Conservation (phyloP, 2,113 vertebrate genomes). For the Mola mola region DNA sequence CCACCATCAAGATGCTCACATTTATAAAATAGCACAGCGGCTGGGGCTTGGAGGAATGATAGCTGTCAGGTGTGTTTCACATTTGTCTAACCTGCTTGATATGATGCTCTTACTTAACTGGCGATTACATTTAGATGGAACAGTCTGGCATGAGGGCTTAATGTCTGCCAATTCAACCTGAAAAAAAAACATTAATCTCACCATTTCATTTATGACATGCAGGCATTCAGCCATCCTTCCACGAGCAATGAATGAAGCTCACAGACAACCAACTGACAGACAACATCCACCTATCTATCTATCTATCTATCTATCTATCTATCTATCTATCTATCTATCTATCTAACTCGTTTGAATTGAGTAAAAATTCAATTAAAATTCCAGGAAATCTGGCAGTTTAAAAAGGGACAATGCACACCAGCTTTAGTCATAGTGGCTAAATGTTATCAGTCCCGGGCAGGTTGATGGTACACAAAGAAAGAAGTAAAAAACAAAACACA, state of each 20-base stretch:
- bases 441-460: no score
- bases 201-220: slow-evolving; percentile 1
- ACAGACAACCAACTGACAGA: slow-evolving; percentile 21
- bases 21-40: slow-evolving; percentile 7
- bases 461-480: no score
- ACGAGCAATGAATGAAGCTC: slow-evolving; percentile 14
- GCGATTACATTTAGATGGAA: slow-evolving; percentile 31
- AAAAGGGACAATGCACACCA: no score
- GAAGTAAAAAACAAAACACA: no score
- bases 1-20: slow-evolving; percentile 1
- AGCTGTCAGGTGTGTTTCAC: slow-evolving; percentile 12
- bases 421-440: no score
- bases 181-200: slow-evolving; percentile 28
- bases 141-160: slow-evolving; percentile 15
- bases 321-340: no score
- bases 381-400: no score
- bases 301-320: no score
- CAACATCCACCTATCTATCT: no score
- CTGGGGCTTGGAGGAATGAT: slow-evolving; percentile 5
- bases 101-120: slow-evolving; percentile 19
- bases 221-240: slow-evolving; percentile 13
- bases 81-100: slow-evolving; percentile 9
- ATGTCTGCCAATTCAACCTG: slow-evolving; percentile 8
- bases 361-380: no score
- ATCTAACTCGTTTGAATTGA: no score